Percentiles rank a stretch among this genome's conserved stretches.
phyloP scores from a whole-genome alignment of 2,113 vertebrate species.

The Cairina moschata region DNA sequence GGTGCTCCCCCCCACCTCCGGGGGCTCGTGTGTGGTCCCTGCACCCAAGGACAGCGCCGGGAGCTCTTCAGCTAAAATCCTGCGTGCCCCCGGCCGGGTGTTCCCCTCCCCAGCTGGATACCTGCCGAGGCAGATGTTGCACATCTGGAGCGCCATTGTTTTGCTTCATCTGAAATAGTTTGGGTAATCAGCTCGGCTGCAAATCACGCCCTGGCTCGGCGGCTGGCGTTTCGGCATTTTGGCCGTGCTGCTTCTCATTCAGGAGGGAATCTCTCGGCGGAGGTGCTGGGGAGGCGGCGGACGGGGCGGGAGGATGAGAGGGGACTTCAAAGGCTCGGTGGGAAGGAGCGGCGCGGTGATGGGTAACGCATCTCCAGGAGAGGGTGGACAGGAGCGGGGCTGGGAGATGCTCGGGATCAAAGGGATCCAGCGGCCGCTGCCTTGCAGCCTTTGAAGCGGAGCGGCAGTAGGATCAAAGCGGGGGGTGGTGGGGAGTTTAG shows the following conservation, averaged over 20 bases:
- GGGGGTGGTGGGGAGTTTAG: neutral
- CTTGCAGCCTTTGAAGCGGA: neutral
- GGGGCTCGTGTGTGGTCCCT: accelerated
- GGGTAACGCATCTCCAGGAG: neutral
- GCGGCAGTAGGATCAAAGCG: neutral
- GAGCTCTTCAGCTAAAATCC: neutral
- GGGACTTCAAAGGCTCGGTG: neutral
- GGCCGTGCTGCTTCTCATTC: accelerated
- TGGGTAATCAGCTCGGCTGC: neutral
- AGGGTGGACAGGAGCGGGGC: neutral
- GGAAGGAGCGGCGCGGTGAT: neutral
- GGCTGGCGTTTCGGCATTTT: neutral
- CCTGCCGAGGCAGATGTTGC: neutral
- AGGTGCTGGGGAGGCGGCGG: neutral
- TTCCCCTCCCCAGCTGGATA: neutral
- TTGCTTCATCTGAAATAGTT: neutral
- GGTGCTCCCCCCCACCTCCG: neutral
- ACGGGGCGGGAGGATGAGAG: neutral
- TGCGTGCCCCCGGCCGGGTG: neutral
- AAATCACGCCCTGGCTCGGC: neutral
- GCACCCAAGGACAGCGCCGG: accelerated
- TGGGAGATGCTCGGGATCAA: neutral
- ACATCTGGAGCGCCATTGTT: neutral
- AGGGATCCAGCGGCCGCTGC: neutral
- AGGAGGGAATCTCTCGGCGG: neutral